These are phyloP conservation scores for Timema cristinae DNA, from an alignment of 2,888 invertebrate species.

Conservation along the genomic window DNA sequence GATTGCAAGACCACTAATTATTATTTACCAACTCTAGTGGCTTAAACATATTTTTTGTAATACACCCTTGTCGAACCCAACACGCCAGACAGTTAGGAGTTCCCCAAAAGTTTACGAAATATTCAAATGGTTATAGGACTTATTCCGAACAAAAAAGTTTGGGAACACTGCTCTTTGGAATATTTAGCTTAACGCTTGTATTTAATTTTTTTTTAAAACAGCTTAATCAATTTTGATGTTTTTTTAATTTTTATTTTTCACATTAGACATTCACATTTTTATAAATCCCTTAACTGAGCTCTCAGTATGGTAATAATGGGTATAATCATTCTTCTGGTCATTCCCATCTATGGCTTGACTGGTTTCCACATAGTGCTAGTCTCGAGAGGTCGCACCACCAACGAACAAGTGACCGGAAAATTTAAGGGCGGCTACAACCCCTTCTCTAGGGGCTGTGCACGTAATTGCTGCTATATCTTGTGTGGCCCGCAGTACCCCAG, in stretches of 20 bases:
- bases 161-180: too few relatives aligned
- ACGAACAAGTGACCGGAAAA: slow-evolving; percentile 99
- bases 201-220: too few relatives aligned
- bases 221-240: too few relatives aligned
- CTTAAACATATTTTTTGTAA: too few relatives aligned
- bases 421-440: slow-evolving; percentile 99
- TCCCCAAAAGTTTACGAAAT: too few relatives aligned
- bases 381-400: slow-evolving; percentile 94
- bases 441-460: slow-evolving; percentile 92
- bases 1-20: too few relatives aligned
- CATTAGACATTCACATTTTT: not conserved
- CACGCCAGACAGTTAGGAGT: too few relatives aligned
- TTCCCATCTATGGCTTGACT: slow-evolving; percentile 96
- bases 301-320: slow-evolving; percentile 85
- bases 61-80: too few relatives aligned
- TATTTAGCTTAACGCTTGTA: too few relatives aligned
- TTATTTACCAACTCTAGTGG: too few relatives aligned
- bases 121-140: too few relatives aligned
- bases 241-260: not conserved
- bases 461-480: slow-evolving; percentile 91
- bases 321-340: slow-evolving; percentile 83
- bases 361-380: slow-evolving; percentile 98
- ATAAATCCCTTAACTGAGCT: slow-evolving; percentile 38
- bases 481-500: slow-evolving; percentile 98
- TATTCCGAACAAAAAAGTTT: too few relatives aligned